Evolutionary conservation across 2,888 invertebrate species (phyloP).

Genomic region (Chymomyza amoena): DNA sequence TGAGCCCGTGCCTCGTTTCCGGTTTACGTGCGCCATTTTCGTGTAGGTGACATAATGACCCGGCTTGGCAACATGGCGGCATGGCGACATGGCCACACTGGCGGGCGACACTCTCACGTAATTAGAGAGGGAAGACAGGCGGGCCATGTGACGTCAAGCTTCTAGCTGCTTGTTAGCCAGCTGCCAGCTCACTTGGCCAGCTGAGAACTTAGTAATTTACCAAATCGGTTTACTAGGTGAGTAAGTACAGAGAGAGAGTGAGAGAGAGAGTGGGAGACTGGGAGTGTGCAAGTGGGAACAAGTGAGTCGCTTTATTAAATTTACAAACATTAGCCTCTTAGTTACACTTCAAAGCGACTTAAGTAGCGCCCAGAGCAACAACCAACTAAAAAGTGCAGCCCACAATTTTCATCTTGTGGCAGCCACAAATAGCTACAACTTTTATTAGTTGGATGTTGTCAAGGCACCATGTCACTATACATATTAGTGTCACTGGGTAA

Average conservation of each 20-base stretch:
- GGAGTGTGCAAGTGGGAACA: conserved; percentile 1
- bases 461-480: not conserved
- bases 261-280: not conserved
- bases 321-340: conserved; percentile 45
- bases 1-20: conserved; percentile 54
- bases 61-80: conserved; percentile 29
- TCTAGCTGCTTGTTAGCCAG: not conserved
- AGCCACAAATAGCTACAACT: not conserved
- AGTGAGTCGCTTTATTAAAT: conserved; percentile 47
- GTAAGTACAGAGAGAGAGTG: conserved; percentile 1
- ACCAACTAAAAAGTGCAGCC: not conserved
- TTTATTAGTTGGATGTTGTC: not conserved
- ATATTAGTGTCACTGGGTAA: not conserved
- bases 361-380: conserved; percentile 4
- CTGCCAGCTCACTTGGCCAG: conserved; percentile 3
- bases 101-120: conserved; percentile 36
- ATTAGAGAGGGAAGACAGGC: conserved; percentile 45
- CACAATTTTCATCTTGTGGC: not conserved
- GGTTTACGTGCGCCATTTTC: conserved; percentile 69
- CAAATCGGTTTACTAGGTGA: conserved; percentile 63
- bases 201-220: conserved; percentile 57
- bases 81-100: not conserved
- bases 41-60: conserved; percentile 70
- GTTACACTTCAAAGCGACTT: conserved; percentile 35
- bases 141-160: not conserved